phyloP scores from a whole-genome alignment of 2,797 vertebrate species.

The Tadarida brasiliensis region DNA sequence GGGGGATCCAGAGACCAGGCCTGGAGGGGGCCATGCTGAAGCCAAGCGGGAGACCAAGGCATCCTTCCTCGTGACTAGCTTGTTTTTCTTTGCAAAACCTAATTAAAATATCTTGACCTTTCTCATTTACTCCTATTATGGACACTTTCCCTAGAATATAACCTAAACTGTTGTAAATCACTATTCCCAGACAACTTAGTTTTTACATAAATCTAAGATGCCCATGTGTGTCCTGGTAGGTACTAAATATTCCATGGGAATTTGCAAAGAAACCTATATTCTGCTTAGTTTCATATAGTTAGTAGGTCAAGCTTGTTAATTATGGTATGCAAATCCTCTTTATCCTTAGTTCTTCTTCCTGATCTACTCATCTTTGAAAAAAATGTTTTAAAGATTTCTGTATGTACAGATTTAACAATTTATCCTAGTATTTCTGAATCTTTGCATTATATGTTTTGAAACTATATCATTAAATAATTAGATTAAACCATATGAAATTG shows the following conservation, averaged over 20 bases:
- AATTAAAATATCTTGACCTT: background rate
- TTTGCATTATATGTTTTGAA: background rate
- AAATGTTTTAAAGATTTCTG: background rate
- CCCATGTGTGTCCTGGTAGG: background rate
- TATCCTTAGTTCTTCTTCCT: background rate
- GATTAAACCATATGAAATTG: background rate
- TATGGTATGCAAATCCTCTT: background rate
- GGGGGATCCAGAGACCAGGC: background rate
- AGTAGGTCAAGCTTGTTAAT: background rate
- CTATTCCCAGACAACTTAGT: background rate
- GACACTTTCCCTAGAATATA: background rate
- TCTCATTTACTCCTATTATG: background rate
- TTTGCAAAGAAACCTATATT: background rate
- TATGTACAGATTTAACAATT: background rate
- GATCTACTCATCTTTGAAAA: conserved; percentile 8
- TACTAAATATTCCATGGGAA: background rate
- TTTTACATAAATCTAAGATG: background rate
- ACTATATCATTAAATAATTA: background rate
- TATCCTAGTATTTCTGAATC: background rate
- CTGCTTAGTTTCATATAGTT: background rate
- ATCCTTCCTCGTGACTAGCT: background rate
- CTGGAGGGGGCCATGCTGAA: fast-evolving
- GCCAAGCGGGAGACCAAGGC: background rate
- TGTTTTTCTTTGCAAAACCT: background rate
- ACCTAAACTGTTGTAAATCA: background rate